A percentile compares a stretch with the other conserved stretches of the same genome.
phyloP scores from a whole-genome alignment of 2,888 invertebrate species.

The Malachius bipustulatus region DNA sequence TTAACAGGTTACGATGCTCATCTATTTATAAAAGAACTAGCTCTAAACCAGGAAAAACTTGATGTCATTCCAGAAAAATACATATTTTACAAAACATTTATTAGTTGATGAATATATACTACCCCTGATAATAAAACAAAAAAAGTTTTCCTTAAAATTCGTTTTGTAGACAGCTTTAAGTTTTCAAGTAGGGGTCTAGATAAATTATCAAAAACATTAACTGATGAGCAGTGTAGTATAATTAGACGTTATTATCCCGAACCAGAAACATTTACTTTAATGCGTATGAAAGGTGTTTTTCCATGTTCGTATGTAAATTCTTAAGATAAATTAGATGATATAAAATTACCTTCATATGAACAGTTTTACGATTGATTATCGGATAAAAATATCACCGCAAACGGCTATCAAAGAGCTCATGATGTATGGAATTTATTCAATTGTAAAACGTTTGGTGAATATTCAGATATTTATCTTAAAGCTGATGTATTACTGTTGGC shows the following conservation, averaged over 20 bases:
- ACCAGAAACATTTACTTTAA: constrained; percentile 13
- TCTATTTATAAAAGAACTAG: neutral
- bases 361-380: constrained; percentile 21
- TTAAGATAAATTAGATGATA: constrained; percentile 20
- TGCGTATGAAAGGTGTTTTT: constrained; percentile 24
- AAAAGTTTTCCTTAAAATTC: constrained; percentile 13
- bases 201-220: constrained; percentile 20
- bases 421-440: constrained; percentile 27
- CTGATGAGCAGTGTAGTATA: constrained; percentile 10
- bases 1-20: constrained; percentile 1
- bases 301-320: constrained; percentile 25
- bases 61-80: constrained; percentile 12
- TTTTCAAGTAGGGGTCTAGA: constrained; percentile 25
- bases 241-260: constrained; percentile 8
- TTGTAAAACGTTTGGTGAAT: constrained; percentile 26
- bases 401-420: constrained; percentile 27
- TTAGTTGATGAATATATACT: constrained; percentile 2
- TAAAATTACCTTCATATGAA: constrained; percentile 19
- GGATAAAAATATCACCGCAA: constrained; percentile 18
- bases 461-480: constrained; percentile 29
- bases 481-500: constrained; percentile 29
- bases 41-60: neutral
- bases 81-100: constrained; percentile 20
- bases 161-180: constrained; percentile 24
- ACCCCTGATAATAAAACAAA: neutral